phyloP scores from a whole-genome alignment of 2,888 invertebrate species.

The Choreutis nemorana region DNA sequence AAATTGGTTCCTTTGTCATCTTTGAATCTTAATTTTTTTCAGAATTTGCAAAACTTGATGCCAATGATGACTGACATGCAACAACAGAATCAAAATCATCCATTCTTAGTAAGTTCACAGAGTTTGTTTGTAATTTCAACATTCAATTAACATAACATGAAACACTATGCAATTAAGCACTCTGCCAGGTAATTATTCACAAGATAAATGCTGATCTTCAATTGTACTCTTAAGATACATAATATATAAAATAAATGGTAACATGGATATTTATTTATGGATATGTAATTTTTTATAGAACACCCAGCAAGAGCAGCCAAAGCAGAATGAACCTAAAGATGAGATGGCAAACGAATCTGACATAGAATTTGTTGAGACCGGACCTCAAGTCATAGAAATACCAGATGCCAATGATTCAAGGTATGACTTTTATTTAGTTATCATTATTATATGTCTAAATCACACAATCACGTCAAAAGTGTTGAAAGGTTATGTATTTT shows the following conservation, averaged over 20 bases:
- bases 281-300: conserved; percentile 20
- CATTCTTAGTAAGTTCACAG: conserved; percentile 39
- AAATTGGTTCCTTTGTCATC: conserved; percentile 1
- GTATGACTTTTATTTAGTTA: conserved; percentile 17
- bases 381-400: conserved; percentile 72
- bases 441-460: conserved; percentile 1
- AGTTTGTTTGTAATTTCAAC: no score
- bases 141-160: no score
- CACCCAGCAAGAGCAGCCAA: conserved; percentile 35
- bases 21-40: neutral
- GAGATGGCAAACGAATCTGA: conserved; percentile 68
- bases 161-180: no score
- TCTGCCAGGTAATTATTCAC: no score
- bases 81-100: conserved; percentile 36
- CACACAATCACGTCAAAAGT: no score
- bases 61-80: conserved; percentile 57
- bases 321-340: conserved; percentile 38
- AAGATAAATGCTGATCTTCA: no score
- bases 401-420: conserved; percentile 61
- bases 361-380: conserved; percentile 71
- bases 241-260: no score
- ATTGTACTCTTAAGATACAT: no score
- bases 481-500: no score
- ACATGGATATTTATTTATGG: neutral
- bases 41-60: conserved; percentile 54